Conservation (phyloP, 2,888 invertebrate genomes). For the Limnephilus auricula region DNA sequence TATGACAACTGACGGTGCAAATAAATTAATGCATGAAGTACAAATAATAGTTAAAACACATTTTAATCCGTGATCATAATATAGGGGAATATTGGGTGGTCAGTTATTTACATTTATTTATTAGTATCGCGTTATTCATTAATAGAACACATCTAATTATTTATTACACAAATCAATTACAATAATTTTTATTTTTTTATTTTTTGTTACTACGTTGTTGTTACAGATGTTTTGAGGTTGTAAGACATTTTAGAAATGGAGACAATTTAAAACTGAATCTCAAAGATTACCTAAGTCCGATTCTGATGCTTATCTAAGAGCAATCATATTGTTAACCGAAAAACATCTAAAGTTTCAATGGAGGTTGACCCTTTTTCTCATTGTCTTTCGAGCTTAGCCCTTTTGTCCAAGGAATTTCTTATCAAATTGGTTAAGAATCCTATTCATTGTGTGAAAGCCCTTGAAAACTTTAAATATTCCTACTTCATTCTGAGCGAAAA, state of each 20-base stretch:
- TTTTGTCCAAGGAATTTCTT: background rate
- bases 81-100: background rate
- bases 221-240: no score
- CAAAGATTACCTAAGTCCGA: background rate
- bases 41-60: background rate
- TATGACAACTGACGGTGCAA: slow-evolving; percentile 27
- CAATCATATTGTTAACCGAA: background rate
- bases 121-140: no score
- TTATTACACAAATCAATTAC: no score
- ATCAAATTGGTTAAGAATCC: background rate
- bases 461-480: background rate
- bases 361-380: background rate
- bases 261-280: no score
- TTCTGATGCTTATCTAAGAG: background rate
- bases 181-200: no score
- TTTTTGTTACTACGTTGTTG: no score
- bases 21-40: background rate
- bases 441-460: background rate
- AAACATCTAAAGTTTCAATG: background rate
- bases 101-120: no score
- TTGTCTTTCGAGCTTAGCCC: background rate
- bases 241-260: no score
- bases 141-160: no score
- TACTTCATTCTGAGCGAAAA: background rate
- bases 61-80: background rate